phyloP scores from a whole-genome alignment of 1,140 invertebrate genomes.

The Hylaeus anthracinus region DNA sequence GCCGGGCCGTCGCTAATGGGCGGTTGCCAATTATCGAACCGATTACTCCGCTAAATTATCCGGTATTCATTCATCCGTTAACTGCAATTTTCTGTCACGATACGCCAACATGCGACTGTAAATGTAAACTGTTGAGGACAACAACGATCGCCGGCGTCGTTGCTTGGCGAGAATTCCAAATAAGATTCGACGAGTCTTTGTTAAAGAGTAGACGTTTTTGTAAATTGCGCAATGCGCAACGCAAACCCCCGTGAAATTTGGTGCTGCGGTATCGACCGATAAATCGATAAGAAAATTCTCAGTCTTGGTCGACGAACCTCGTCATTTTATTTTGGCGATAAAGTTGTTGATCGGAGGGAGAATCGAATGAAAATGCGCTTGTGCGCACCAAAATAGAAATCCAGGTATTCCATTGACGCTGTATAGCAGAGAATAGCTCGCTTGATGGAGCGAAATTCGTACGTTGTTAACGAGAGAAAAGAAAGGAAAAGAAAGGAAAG shows the following conservation, averaged over 20 bases:
- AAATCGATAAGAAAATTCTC: not conserved
- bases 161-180: not conserved
- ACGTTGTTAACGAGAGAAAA: constrained; percentile 23
- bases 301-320: constrained; percentile 31
- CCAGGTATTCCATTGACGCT: constrained; percentile 11
- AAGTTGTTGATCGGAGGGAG: constrained; percentile 50
- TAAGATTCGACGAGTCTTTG: too few relatives aligned
- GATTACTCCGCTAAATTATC: constrained; percentile 63
- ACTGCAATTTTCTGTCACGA: constrained; percentile 54
- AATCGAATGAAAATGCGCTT: constrained; percentile 8
- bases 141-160: not conserved
- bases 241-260: too few relatives aligned
- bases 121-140: constrained; percentile 22
- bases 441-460: not conserved
- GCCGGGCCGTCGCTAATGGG: constrained; percentile 60
- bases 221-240: too few relatives aligned
- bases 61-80: constrained; percentile 57
- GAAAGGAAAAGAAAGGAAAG: not conserved
- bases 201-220: too few relatives aligned
- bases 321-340: constrained; percentile 60
- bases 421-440: constrained; percentile 3
- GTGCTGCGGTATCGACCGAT: not conserved
- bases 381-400: constrained; percentile 42
- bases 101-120: constrained; percentile 16
- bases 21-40: constrained; percentile 63